phyloP scores from a whole-genome alignment of 2,888 invertebrate genomes.

The Eupeodes luniger region DNA sequence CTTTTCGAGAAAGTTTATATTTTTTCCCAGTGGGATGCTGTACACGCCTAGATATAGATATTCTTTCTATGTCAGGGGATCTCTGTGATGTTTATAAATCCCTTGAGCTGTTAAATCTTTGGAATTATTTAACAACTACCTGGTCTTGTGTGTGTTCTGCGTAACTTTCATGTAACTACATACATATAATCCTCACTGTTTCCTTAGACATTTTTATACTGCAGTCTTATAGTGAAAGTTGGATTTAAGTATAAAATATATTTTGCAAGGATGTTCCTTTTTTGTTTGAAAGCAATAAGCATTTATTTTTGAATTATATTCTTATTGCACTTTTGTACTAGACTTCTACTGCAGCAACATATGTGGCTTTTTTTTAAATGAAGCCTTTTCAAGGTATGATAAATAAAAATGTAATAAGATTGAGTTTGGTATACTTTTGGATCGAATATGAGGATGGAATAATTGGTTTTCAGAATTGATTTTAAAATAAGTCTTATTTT shows the following conservation, averaged over 20 bases:
- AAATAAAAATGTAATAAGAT: no score
- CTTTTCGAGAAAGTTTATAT: conserved; percentile 9
- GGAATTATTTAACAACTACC: conserved; percentile 45
- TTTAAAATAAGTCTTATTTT: no score
- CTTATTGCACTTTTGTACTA: neutral
- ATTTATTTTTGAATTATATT: no score
- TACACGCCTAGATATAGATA: no score
- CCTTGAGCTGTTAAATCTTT: conserved; percentile 32
- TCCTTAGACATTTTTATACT: conserved; percentile 23
- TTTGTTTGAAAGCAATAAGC: conserved; percentile 8
- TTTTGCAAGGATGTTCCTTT: neutral
- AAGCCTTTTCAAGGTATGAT: no score
- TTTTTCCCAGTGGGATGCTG: neutral
- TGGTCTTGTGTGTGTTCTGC: conserved; percentile 18
- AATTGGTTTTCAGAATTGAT: no score
- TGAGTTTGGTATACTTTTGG: no score
- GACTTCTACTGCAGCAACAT: no score
- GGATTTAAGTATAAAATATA: neutral
- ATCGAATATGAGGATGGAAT: no score
- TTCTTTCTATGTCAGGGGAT: conserved; percentile 6
- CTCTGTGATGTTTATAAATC: conserved; percentile 13
- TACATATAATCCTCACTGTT: neutral
- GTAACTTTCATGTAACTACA: conserved; percentile 30
- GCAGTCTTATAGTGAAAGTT: neutral
- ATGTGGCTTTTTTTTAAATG: no score